These are phyloP conservation scores for Anabacerthia variegaticeps DNA, from an alignment of 2,797 vertebrate species.

Conservation along the genomic window DNA sequence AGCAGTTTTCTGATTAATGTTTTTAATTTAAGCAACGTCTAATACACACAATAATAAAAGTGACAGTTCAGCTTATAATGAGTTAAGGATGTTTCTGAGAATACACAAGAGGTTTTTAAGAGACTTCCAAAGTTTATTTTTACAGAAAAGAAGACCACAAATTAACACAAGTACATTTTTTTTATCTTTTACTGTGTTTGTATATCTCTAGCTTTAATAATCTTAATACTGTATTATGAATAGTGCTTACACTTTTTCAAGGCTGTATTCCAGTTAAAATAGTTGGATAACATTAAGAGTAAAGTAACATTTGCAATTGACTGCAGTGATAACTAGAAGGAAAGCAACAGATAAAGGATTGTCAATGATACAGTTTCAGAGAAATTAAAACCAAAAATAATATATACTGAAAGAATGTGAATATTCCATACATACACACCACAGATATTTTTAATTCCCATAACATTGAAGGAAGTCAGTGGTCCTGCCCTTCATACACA, in stretches of 20 bases:
- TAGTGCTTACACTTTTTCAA: background rate
- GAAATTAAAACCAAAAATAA: background rate
- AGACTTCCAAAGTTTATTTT: conserved; percentile 69
- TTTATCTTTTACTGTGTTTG: conserved; percentile 45
- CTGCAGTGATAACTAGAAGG: background rate
- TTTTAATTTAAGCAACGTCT: conserved; percentile 82
- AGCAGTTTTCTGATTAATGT: conserved; percentile 81
- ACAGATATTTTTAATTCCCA: background rate
- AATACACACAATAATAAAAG: conserved; percentile 82
- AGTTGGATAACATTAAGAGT: background rate
- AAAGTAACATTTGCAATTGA: background rate
- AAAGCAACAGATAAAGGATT: background rate
- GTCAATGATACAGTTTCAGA: background rate
- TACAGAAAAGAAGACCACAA: conserved; percentile 63
- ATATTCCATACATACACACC: background rate
- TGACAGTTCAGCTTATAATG: conserved; percentile 76
- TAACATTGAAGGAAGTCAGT: background rate
- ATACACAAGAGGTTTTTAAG: conserved; percentile 71
- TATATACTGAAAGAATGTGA: background rate
- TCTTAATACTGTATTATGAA: background rate
- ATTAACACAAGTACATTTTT: conserved; percentile 69
- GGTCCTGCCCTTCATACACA: background rate
- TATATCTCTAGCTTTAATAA: conserved; percentile 49
- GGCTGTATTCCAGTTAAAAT: conserved; percentile 12
- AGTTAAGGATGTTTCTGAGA: conserved; percentile 75